Percentiles rank a stretch among this genome's conserved stretches.
Evolutionary conservation across 2,113 vertebrate genomes (phyloP).

Genomic region (Chamaea fasciata): DNA sequence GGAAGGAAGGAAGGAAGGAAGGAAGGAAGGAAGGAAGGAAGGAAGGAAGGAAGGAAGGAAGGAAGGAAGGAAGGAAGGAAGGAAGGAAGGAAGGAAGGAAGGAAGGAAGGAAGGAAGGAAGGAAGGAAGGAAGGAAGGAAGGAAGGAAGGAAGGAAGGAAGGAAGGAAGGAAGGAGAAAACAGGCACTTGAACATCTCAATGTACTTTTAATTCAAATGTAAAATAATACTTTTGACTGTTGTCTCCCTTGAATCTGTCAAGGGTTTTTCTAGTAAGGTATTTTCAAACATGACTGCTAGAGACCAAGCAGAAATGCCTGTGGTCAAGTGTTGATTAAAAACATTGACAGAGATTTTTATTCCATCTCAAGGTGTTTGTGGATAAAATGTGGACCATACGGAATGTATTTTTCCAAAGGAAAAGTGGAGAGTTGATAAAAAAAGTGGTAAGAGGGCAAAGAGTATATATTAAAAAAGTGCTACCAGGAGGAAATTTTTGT

Average conservation of each 20-base stretch:
- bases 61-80: too few relatives aligned
- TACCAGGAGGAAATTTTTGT: background rate
- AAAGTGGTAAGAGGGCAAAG: background rate
- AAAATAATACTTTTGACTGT: background rate
- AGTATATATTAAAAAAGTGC: background rate
- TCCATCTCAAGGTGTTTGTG: background rate
- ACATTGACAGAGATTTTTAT: background rate
- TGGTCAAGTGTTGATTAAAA: background rate
- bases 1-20: too few relatives aligned
- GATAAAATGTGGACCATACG: background rate
- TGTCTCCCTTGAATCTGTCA: background rate
- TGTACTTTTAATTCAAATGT: background rate
- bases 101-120: too few relatives aligned
- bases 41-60: too few relatives aligned
- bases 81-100: too few relatives aligned
- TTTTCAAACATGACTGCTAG: background rate
- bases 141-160: too few relatives aligned
- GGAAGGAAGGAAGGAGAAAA: background rate
- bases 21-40: too few relatives aligned
- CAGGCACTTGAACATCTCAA: background rate
- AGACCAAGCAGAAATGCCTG: background rate
- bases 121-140: too few relatives aligned
- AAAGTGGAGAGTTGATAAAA: background rate
- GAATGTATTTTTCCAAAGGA: background rate
- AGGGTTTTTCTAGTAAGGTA: background rate